Base-by-base conservation (phyloP, 2,113 vertebrate genomes). In the Zingel zingel region DNA sequence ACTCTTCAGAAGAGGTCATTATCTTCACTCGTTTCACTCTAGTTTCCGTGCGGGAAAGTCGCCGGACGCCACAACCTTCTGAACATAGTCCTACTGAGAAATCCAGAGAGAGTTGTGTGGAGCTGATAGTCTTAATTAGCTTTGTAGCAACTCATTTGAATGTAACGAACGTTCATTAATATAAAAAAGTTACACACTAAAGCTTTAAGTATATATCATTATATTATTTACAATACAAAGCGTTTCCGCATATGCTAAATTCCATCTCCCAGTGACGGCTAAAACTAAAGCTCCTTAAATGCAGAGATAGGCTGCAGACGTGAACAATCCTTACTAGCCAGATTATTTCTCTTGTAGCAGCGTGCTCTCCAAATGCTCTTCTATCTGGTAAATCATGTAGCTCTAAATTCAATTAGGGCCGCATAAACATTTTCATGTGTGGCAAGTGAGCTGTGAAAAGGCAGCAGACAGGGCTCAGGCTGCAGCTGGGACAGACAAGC, bases 381-480 rank as follows among this genome's bases (percentile, higher is more conserved):
- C 75, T 88, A 68, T 88, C 91, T 90, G 82, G 63, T 82, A 92
- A 91, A 89, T 83, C 84, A 66, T 88, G 91, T 86, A 85, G 87
- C 85, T 85, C 81, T 81, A 79, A 91, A 92, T 89, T 92, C 88
- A 92, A 92, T 92, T 91, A 92, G 85, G 72, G 68, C 75, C 88
- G 82, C 85, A 85, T 83, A 90, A 93, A 92, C 86, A 89, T 89
- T 89, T 87, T 84, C 84, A 86, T 78, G 81, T 92, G 91, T 79
- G 83, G 87, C 83, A 86, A 93, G 88, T 78, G 88, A 89, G 86
- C 86, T 90, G 92, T 91, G 88, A 89, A 91, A 84, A 79, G 90
- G 79, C 86, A 74, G 77, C 84, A 71, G 77, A 63, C 80, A 69
- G 79, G 79, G 82, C 73, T 79, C 65, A 4, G 78, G 57, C 87